phyloP scores from a whole-genome alignment of 1,140 invertebrate genomes.

The Eubasilissa regina region DNA sequence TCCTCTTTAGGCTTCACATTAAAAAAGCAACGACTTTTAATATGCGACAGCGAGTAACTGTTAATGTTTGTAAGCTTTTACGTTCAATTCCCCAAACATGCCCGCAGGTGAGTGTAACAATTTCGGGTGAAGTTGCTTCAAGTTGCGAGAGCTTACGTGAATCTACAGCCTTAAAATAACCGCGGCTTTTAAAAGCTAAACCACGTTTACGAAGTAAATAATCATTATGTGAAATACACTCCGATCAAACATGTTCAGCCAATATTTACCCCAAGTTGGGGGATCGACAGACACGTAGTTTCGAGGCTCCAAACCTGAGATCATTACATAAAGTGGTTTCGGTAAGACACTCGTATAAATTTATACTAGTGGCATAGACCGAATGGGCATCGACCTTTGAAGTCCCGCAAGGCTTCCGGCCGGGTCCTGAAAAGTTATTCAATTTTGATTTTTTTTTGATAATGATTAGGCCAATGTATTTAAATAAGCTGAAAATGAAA shows the following conservation, averaged over 20 bases:
- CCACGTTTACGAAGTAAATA: slow-evolving; percentile 43
- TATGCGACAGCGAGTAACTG: slow-evolving; percentile 29
- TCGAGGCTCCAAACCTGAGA: slow-evolving; percentile 42
- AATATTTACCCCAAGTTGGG: slow-evolving; percentile 39
- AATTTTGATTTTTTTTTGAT: too few relatives aligned
- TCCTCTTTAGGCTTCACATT: slow-evolving; percentile 17
- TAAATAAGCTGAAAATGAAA: too few relatives aligned
- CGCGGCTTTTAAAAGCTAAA: slow-evolving; percentile 18
- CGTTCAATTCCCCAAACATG: background rate
- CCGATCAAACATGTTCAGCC: slow-evolving; percentile 41
- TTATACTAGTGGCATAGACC: slow-evolving; percentile 19
- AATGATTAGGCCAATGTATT: too few relatives aligned
- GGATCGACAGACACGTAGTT: slow-evolving; percentile 30
- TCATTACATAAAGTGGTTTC: slow-evolving; percentile 55
- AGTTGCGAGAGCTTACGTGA: background rate
- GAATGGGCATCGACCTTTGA: slow-evolving; percentile 21
- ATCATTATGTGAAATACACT: slow-evolving; percentile 40
- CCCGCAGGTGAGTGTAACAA: background rate
- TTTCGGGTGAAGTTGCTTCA: slow-evolving; percentile 12
- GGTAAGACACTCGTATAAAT: slow-evolving; percentile 51
- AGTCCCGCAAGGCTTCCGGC: background rate
- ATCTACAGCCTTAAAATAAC: background rate
- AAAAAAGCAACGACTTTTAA: slow-evolving; percentile 7
- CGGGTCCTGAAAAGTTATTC: background rate
- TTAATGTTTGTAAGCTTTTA: slow-evolving; percentile 41